Evolutionary conservation across 2,113 vertebrate species (phyloP), one percentile per base, ranked within the genome.

Genomic region (Oryzias woworae): DNA sequence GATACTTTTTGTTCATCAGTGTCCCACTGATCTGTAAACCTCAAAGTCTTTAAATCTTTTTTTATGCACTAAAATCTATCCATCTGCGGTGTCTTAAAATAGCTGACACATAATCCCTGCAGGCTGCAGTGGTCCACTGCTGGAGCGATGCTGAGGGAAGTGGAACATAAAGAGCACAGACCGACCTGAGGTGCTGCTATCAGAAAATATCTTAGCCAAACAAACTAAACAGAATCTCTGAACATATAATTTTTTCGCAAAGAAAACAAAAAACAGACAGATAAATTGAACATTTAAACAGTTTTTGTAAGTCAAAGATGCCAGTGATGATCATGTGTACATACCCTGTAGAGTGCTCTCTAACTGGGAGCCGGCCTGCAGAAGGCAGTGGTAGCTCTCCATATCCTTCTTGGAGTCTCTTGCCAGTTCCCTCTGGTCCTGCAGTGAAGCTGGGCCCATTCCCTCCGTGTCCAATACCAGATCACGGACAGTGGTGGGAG

Each of bases 341-440:
- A 93, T 84, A 96, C 95, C 88, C 87, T 93, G 91, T 85, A 85
- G 87, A 45, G 85, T 90, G 78, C 80, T 87, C 82, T 94, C 86
- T 41, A 94, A 91, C 87, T 91, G 85, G 20, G 91, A 92, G 77
- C 91, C 90, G 14, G 92, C 88, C 69, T 91, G 93, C 87, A 94
- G 88, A 58, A 96, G 91, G 85, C 88, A 82, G 75, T 88, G 93
- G 83, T 95, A 95, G 71, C 90, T 88, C 84, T 92, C 92, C 91
- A 94, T 94, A 70, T 93, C 92, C 79, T 74, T 80, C 43, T 88
- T 85, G 6, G 92, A 84, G 66, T 85, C 66, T 71, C 73, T 77
- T 76, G 77, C 61, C 52, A 22, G 48, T 60, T 85, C 71, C 42
- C 72, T 84, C 66, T 89, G 88, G 79, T 85, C 86, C 69, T 75